phyloP scores from a whole-genome alignment of 2,113 vertebrate species.

The Chlamydotis undulata region DNA sequence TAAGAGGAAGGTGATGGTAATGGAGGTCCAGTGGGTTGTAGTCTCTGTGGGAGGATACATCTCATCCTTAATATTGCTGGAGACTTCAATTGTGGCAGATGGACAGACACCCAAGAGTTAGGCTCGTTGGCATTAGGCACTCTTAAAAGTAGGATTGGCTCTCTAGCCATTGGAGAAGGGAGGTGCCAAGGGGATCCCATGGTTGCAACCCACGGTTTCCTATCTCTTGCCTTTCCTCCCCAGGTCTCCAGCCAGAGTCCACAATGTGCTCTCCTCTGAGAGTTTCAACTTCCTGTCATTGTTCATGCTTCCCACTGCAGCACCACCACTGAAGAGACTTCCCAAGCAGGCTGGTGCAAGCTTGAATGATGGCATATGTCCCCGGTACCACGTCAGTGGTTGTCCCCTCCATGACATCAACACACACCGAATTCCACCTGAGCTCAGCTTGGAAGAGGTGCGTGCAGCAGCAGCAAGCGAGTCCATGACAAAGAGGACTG shows the following conservation, averaged over 20 bases:
- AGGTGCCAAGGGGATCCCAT: not conserved
- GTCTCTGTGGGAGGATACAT: not conserved
- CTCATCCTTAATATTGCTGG: not conserved
- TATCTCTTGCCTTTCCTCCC: not conserved
- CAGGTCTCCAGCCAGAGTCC: slow-evolving; percentile 14
- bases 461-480: not conserved
- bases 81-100: not conserved
- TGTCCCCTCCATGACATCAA: not conserved
- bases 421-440: not conserved
- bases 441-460: not conserved
- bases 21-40: not conserved
- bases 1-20: not conserved
- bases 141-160: not conserved
- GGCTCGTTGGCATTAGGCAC: not conserved
- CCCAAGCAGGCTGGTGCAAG: not conserved
- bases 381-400: not conserved
- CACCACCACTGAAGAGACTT: not conserved
- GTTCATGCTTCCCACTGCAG: not conserved
- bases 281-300: not conserved
- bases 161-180: not conserved
- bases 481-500: not conserved
- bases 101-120: not conserved
- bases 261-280: not conserved
- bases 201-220: not conserved
- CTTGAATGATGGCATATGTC: not conserved